Evolutionary conservation across 2,888 invertebrate species (phyloP).

Genomic region (Catocala nupta): DNA sequence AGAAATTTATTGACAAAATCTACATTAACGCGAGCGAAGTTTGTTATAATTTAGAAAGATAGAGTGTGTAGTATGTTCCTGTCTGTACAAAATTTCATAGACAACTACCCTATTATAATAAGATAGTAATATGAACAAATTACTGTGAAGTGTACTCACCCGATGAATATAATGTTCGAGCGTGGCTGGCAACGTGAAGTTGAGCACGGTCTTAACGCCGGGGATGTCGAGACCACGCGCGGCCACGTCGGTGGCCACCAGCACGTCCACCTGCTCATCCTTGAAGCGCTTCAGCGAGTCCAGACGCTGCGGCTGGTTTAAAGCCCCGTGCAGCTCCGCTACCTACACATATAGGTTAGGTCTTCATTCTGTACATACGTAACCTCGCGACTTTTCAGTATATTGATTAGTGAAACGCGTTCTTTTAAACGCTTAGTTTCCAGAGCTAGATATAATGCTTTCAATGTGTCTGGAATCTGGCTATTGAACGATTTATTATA

Average conservation of each 20-base stretch:
- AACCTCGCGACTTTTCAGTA: background rate
- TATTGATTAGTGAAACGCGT: background rate
- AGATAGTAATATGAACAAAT: no score
- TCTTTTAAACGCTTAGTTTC: no score
- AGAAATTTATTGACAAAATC: no score
- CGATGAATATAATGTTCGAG: constrained; percentile 98
- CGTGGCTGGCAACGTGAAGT: constrained; percentile 98
- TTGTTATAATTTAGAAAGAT: no score
- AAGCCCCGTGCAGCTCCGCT: constrained; percentile 97
- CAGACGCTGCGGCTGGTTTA: constrained; percentile 97
- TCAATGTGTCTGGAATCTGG: no score
- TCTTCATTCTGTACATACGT: no score
- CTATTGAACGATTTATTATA: no score
- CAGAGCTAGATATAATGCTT: no score
- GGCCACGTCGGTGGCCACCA: constrained; percentile 98
- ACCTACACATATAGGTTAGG: constrained; percentile 67
- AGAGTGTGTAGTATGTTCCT: no score
- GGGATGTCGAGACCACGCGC: constrained; percentile 98
- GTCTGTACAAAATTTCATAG: no score
- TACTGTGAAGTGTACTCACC: constrained; percentile 62
- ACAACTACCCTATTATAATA: no score
- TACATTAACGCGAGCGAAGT: no score
- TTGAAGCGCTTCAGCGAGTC: constrained; percentile 96
- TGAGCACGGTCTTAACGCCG: constrained; percentile 98
- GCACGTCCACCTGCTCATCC: constrained; percentile 93